Conservation (phyloP, 2,113 vertebrate species). For the Zootoca vivipara region DNA sequence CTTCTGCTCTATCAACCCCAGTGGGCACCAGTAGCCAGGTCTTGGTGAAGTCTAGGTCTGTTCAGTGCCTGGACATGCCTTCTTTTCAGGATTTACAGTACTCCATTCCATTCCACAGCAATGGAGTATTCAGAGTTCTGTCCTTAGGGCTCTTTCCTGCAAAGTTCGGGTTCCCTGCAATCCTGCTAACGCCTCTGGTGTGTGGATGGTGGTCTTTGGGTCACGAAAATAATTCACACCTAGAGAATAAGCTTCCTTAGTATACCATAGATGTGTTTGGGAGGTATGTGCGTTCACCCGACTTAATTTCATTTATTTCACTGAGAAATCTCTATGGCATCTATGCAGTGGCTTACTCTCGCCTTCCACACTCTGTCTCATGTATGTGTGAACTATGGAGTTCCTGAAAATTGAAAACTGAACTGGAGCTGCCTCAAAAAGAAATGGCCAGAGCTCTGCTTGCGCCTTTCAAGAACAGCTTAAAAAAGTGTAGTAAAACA, state of each 20-base stretch:
- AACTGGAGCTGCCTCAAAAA: not conserved
- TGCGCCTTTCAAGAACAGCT: not conserved
- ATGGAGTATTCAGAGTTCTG: not conserved
- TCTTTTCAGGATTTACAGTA: not conserved
- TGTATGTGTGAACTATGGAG: too few species aligned
- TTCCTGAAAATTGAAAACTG: not conserved
- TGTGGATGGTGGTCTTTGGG: not conserved
- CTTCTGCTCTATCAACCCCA: too few species aligned
- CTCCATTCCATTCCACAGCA: not conserved
- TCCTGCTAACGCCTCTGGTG: not conserved
- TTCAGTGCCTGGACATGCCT: not conserved
- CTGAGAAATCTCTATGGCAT: too few species aligned
- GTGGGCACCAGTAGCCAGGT: too few species aligned
- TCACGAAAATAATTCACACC: not conserved
- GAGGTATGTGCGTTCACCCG: not conserved
- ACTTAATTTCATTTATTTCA: too few species aligned
- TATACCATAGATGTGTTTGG: not conserved
- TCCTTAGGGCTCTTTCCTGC: not conserved
- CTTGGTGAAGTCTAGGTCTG: too few species aligned
- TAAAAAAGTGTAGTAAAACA: not conserved
- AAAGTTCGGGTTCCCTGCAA: not conserved
- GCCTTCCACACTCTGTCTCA: not conserved
- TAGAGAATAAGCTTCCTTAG: not conserved
- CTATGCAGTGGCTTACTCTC: not conserved
- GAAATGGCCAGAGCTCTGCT: not conserved